Percentiles rank a stretch among this genome's conserved stretches.
phyloP scores from a whole-genome alignment of 1,140 invertebrate species.

The Drosophila ambigua region DNA sequence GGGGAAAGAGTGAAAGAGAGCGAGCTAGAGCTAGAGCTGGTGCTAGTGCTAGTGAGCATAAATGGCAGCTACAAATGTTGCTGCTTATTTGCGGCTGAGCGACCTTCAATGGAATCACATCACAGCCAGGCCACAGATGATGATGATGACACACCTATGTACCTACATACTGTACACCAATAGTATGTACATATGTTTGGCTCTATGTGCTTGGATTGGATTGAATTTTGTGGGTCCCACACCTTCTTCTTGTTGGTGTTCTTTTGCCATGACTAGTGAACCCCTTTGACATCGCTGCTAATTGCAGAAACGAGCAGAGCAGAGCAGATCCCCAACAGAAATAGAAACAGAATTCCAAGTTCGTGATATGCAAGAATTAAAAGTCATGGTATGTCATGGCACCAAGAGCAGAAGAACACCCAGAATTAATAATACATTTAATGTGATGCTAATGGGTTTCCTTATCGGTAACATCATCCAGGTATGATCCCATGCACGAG shows the following conservation, averaged over 20 bases:
- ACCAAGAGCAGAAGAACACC: slow-evolving; percentile 18
- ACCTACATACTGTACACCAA: slow-evolving; percentile 12
- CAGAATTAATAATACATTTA: slow-evolving; percentile 27
- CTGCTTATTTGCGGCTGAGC: slow-evolving; percentile 16
- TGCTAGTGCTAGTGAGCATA: slow-evolving; percentile 51
- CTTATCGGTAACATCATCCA: too few relatives aligned
- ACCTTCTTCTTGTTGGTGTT: slow-evolving; percentile 52
- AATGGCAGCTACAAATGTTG: slow-evolving; percentile 63
- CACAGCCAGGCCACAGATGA: slow-evolving; percentile 54
- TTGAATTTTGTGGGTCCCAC: slow-evolving; percentile 59
- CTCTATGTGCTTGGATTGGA: slow-evolving; percentile 3
- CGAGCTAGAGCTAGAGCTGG: neutral
- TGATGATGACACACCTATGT: slow-evolving; percentile 72
- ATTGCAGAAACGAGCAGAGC: slow-evolving; percentile 71
- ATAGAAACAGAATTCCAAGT: slow-evolving; percentile 43
- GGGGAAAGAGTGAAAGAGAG: slow-evolving; percentile 15
- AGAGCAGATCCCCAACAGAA: slow-evolving; percentile 40
- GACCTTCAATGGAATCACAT: slow-evolving; percentile 73
- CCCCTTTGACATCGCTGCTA: slow-evolving; percentile 76
- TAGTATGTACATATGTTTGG: neutral
- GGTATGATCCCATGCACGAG: too few relatives aligned
- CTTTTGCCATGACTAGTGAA: slow-evolving; percentile 63
- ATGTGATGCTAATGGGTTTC: slow-evolving; percentile 9
- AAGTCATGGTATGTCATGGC: slow-evolving; percentile 47
- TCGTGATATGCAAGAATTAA: slow-evolving; percentile 69